These are phyloP conservation scores for Rhea pennata DNA, from an alignment of 2,113 vertebrate species.

Conservation along the genomic window DNA sequence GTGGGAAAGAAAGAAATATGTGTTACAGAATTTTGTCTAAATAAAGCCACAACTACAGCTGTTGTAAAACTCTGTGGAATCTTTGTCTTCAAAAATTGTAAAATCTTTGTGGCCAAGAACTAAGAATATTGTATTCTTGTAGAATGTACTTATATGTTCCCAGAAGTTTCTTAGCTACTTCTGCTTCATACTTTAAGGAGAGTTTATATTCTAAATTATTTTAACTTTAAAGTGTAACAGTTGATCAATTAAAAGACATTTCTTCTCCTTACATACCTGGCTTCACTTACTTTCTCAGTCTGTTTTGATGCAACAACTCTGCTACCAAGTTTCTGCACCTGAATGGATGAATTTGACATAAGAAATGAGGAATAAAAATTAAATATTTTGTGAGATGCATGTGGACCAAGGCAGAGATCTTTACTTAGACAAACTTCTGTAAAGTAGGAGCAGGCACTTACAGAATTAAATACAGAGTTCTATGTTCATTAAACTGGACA, in stretches of 20 bases:
- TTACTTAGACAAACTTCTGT: not conserved
- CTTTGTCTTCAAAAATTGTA: not conserved
- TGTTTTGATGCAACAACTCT: not conserved
- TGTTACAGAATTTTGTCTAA: constrained; percentile 1
- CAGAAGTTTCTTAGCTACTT: not conserved
- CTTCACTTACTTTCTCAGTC: not conserved
- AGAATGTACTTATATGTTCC: not conserved
- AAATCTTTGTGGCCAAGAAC: not conserved
- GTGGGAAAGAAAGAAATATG: not conserved
- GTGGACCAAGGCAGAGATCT: not conserved
- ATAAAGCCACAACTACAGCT: constrained; percentile 25
- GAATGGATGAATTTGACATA: not conserved
- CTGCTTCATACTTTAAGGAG: not conserved
- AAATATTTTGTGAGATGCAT: not conserved
- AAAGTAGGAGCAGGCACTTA: not conserved
- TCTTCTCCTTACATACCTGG: not conserved
- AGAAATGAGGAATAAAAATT: not conserved
- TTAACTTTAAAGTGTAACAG: not conserved
- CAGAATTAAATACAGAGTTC: not conserved
- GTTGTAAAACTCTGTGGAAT: not conserved
- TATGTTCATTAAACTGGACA: not conserved
- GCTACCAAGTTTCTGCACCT: not conserved
- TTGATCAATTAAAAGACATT: not conserved
- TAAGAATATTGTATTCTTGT: not conserved
- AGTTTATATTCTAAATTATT: not conserved